These are phyloP conservation scores for Erithacus rubecula DNA, from an alignment of 2,797 vertebrate species.

Conservation along the genomic window DNA sequence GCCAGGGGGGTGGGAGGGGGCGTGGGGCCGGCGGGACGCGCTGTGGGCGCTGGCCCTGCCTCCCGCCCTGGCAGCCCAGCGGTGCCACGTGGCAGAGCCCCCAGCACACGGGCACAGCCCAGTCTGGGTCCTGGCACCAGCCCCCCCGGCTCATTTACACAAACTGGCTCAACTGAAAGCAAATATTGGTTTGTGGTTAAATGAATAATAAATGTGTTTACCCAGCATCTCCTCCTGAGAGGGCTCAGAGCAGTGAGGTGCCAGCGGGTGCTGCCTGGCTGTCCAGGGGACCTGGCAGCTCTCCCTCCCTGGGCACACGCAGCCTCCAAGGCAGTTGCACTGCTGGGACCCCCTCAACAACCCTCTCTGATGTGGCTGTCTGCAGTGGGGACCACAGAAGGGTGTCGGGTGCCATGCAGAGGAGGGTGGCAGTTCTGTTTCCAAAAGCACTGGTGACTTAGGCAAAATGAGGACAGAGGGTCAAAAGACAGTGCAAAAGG, in stretches of 20 bases:
- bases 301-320: neutral
- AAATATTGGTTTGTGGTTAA: conserved; percentile 67
- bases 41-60: neutral
- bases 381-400: neutral
- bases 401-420: accelerated
- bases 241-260: neutral
- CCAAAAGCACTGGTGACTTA: neutral
- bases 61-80: accelerated
- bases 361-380: accelerated
- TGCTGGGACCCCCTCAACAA: neutral
- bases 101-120: accelerated
- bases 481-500: neutral
- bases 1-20: neutral
- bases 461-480: neutral
- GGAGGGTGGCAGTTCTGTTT: neutral
- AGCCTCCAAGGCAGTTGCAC: neutral
- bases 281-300: neutral
- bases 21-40: accelerated
- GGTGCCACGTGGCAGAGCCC: neutral
- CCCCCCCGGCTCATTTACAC: neutral
- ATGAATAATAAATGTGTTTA: conserved; percentile 64
- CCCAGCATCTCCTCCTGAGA: conserved; percentile 37
- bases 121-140: neutral
- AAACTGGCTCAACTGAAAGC: conserved; percentile 32
- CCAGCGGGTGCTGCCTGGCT: neutral